Base-by-base conservation (phyloP, 2,888 invertebrate species). In the Tenthredo livida region DNA sequence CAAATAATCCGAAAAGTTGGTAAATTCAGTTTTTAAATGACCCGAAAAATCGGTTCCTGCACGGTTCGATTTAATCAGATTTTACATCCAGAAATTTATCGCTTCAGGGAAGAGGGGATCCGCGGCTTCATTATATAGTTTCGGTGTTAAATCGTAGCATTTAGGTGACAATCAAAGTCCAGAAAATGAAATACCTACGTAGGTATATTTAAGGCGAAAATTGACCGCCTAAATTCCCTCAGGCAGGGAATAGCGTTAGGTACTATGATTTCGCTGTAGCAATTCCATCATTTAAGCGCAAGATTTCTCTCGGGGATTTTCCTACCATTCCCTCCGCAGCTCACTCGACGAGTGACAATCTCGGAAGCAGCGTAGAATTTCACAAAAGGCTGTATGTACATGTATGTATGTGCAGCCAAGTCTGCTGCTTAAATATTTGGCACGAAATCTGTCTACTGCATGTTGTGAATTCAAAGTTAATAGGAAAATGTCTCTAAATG, bases 221-320 rank as follows among this genome's bases (percentile, higher is more conserved):
- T 12, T 61, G 61, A 61, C 61, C 61, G 21, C 2, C 12, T 47
- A 12, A 1, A 3, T 12, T 21, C 21, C 21, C 61, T 61, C 0
- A 61, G 61, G 61, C 0, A 61, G 61, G 61, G 61, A 61, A 25
- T 25, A 25, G n/a, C 37, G n/a, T 2, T 5, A 50, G 50, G n/a
- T n/a, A 54, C 54, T 61, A 61, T 61, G 21, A 61, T 61, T 61
- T 7, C 61, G 12, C 21, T 61, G 12, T 25, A 67, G 17, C 67
- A 33, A 33, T 61, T 9, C 4, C 21, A 54, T 25, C 25, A 33
- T 67, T 67, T 33, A 33, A 67, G 67, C 33, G 67, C 33, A 67
- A 67, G 67, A 67, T 67, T 67, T 67, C 67, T 67, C 67, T 17
- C 6, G 67, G 67, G 67, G 15, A 67, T 67, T 67, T 33, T 33